Evolutionary conservation across 2,888 invertebrate genomes (phyloP), one percentile per base, ranked within the genome.

Genomic region (Hypsopygia costalis): DNA sequence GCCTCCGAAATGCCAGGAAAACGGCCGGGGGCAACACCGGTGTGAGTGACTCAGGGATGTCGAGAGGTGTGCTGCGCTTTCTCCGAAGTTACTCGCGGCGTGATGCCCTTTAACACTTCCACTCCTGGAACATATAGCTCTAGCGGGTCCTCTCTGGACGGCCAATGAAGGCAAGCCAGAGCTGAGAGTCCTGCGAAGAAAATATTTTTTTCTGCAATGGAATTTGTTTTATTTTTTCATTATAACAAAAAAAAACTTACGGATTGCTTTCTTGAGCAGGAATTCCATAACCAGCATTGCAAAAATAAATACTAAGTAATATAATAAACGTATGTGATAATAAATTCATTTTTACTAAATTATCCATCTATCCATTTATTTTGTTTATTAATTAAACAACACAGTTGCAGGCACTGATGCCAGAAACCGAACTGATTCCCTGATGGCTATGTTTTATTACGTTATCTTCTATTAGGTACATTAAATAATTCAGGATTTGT

Each of bases 341-440:
- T 51, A 68, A 66, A 69, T 63, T 55, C 72, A 74, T 76, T 49
- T 62, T 72, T 2, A 16, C 4, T 22, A 37, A 43, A 40, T 44
- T 42, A 11, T 51, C 49, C 44, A 36, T 36, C 49, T 51, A 62
- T 56, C 65, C 64, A 75, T 66, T 57, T 55, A 58, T 56, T 52
- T 21, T 25, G 6, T 25, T 25, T 4, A 4, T 46, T 43, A 52
- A 55, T 39, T 44, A 43, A 52, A 35, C 20, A 41, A 33, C 53
- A 51, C 62, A 66, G 62, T 70, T 55, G 65, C 53, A 60, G 62
- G 66, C 70, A 55, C 56, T 57, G 58, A 49, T 50, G 62, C 62
- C 70, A 55, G 69, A 67, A 60, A 67, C 65, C 59, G 55, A 47
- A 83, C 81, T 83, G 77, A 74, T 52, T 62, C 49, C 52, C 46